These are phyloP conservation scores for Nettapus auritus DNA, from an alignment of 2,113 vertebrate genomes.

Conservation along the genomic window DNA sequence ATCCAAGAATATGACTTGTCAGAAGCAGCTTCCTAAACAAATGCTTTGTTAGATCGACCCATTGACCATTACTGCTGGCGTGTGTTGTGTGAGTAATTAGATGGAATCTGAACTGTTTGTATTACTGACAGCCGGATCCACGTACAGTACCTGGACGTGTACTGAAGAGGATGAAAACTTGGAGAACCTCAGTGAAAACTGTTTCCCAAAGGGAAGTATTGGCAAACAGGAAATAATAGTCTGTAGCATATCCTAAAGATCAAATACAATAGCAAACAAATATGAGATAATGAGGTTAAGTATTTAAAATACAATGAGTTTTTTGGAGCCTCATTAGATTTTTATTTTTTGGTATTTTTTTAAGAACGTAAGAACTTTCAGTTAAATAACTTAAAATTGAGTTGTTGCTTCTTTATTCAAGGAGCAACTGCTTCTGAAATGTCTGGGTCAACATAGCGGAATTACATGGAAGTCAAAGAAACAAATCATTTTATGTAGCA, in stretches of 20 bases:
- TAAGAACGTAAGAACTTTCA: neutral
- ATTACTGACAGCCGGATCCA: neutral
- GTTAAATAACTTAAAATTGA: neutral
- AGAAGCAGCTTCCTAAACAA: neutral
- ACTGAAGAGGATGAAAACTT: neutral
- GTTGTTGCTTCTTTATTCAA: neutral
- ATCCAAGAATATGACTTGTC: neutral
- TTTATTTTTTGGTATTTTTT: neutral
- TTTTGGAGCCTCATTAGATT: neutral
- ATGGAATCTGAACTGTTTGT: neutral
- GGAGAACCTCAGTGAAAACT: neutral
- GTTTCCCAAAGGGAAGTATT: neutral
- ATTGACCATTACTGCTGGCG: neutral
- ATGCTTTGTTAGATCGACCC: neutral
- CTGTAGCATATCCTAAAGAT: neutral
- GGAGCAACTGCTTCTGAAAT: neutral
- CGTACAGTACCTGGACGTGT: neutral
- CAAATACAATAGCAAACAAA: neutral
- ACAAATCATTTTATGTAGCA: neutral
- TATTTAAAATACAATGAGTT: neutral
- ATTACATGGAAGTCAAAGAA: slow-evolving; percentile 3
- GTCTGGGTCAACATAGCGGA: neutral
- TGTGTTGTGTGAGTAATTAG: accelerated
- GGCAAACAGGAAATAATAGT: neutral
- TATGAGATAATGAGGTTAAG: neutral